These are phyloP conservation scores for Agelaius phoeniceus DNA, from an alignment of 2,113 vertebrate species.

Conservation along the genomic window DNA sequence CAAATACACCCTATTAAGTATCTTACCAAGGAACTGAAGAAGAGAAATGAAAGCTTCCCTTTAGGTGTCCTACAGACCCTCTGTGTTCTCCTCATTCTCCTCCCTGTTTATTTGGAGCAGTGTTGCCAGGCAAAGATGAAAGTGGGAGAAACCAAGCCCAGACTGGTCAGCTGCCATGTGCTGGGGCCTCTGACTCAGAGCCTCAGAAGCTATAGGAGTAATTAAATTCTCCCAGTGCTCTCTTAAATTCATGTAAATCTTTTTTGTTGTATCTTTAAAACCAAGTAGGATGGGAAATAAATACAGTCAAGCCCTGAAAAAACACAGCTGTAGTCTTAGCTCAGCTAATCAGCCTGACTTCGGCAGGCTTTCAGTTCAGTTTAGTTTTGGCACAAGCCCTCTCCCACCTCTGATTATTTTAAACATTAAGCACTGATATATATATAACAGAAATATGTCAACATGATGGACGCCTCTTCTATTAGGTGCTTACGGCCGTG, in stretches of 20 bases:
- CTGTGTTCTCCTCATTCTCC: neutral
- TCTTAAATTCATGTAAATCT: neutral
- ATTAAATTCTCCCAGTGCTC: neutral
- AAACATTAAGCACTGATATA: neutral
- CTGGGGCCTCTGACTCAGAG: neutral
- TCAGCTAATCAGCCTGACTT: neutral
- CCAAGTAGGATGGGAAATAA: neutral
- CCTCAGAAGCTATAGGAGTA: neutral
- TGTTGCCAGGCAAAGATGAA: constrained; percentile 20
- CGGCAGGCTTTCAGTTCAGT: neutral
- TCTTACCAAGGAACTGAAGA: neutral
- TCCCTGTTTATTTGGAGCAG: neutral
- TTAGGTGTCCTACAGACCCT: neutral
- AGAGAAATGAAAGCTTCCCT: neutral
- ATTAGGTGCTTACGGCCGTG: neutral
- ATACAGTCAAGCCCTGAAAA: neutral
- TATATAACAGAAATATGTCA: neutral
- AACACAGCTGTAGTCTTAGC: neutral
- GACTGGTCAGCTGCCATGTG: neutral
- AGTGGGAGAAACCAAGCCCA: neutral
- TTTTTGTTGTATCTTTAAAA: neutral
- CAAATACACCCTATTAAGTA: neutral
- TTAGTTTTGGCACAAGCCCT: neutral
- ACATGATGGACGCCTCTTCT: neutral
- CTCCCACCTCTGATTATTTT: neutral